These are phyloP conservation scores for Henicopernis longicauda DNA, from an alignment of 2,113 vertebrate genomes.

Conservation along the genomic window DNA sequence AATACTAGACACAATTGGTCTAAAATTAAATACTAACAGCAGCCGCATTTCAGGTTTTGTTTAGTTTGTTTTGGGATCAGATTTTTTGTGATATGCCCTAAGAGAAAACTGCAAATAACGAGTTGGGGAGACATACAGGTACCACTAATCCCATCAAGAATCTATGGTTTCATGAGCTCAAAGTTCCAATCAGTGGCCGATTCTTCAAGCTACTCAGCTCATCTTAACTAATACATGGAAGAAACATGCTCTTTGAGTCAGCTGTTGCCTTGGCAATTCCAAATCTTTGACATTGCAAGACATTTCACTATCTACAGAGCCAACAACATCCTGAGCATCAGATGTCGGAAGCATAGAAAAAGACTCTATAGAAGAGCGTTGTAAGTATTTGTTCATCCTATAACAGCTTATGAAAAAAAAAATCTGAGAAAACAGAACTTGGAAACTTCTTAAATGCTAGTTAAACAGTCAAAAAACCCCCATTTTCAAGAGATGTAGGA, in stretches of 20 bases:
- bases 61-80: not conserved
- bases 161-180: not conserved
- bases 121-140: not conserved
- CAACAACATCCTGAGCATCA: not conserved
- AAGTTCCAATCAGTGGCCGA: not conserved
- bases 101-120: not conserved
- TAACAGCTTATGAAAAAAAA: not conserved
- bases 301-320: not conserved
- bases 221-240: not conserved
- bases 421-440: not conserved
- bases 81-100: not conserved
- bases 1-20: not conserved
- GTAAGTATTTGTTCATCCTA: not conserved
- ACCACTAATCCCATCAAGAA: not conserved
- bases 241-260: not conserved
- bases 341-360: not conserved
- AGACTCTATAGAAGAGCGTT: not conserved
- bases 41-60: not conserved
- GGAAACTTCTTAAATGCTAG: slow-evolving; percentile 1
- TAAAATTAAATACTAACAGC: not conserved
- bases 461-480: not conserved
- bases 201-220: not conserved
- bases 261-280: not conserved
- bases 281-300: not conserved
- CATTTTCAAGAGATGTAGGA: not conserved